Evolutionary conservation across 2,113 vertebrate genomes (phyloP).

Genomic region (Malurus elegans): DNA sequence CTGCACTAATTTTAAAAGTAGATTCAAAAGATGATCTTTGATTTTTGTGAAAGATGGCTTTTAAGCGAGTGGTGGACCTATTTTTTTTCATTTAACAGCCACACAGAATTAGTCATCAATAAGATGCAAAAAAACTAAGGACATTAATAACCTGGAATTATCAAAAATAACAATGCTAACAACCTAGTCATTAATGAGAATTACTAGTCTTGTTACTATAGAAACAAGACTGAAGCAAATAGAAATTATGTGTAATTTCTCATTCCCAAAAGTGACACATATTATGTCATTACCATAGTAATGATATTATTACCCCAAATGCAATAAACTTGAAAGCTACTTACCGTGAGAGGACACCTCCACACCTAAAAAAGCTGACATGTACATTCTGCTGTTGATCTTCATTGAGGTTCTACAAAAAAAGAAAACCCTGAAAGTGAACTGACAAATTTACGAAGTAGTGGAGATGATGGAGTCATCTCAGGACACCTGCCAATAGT

Average conservation of each 20-base stretch:
- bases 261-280: conserved; percentile 58
- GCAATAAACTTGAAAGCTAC: conserved; percentile 47
- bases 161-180: conserved; percentile 67
- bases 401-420: background rate
- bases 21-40: background rate
- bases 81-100: conserved; percentile 10
- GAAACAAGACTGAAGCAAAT: conserved; percentile 66
- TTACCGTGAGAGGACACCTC: conserved; percentile 31
- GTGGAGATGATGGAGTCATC: background rate
- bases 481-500: conserved; percentile 18
- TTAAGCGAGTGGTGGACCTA: background rate
- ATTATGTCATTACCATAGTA: conserved; percentile 66
- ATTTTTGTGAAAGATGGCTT: conserved; percentile 13
- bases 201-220: conserved; percentile 70
- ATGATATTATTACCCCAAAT: conserved; percentile 61
- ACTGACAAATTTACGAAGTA: conserved; percentile 12
- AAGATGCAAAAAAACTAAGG: conserved; percentile 24
- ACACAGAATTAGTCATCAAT: conserved; percentile 9
- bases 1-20: conserved; percentile 20
- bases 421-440: background rate
- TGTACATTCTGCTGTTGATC: background rate
- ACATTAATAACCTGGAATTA: conserved; percentile 63
- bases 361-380: conserved; percentile 26
- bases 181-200: conserved; percentile 67
- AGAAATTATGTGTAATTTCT: conserved; percentile 66